These are phyloP conservation scores for Salarias fasciatus DNA, from an alignment of 2,797 vertebrate genomes.

Conservation along the genomic window DNA sequence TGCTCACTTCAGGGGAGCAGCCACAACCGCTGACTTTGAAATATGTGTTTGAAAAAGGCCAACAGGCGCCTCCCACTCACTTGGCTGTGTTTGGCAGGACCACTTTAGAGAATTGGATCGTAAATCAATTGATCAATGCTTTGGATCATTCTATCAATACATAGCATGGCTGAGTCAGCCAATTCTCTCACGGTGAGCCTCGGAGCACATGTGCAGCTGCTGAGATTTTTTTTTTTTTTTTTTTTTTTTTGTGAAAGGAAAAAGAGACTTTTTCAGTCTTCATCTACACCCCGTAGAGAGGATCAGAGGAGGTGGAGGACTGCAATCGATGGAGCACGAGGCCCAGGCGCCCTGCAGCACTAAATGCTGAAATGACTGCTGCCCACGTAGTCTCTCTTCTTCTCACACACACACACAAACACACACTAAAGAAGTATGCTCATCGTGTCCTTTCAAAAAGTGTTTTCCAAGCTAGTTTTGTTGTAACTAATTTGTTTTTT, in stretches of 20 bases:
- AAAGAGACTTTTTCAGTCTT: conserved; percentile 28
- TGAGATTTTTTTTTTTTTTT: conserved; percentile 8
- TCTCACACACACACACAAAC: no score
- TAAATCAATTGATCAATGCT: conserved; percentile 8
- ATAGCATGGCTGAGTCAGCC: conserved; percentile 2
- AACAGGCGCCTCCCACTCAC: conserved; percentile 24
- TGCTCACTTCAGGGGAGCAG: conserved; percentile 1
- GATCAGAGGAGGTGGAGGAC: not conserved
- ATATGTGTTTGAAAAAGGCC: conserved; percentile 32
- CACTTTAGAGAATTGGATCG: conserved; percentile 24
- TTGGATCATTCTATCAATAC: conserved; percentile 23
- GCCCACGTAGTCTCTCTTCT: conserved; percentile 6
- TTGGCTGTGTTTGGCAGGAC: conserved; percentile 14
- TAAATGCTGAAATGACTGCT: conserved; percentile 26
- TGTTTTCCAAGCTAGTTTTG: no score
- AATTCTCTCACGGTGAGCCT: not conserved
- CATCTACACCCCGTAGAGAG: conserved; percentile 23
- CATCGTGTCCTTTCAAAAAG: no score
- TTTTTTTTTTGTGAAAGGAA: not conserved
- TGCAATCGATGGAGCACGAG: conserved; percentile 43
- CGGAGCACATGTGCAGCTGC: not conserved
- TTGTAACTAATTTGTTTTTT: no score
- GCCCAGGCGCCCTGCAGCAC: conserved; percentile 27
- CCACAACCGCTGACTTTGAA: conserved; percentile 31
- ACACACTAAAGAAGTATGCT: no score